Percentiles rank a stretch among this genome's conserved stretches.
These are phyloP conservation scores for Todus mexicanus DNA, from an alignment of 2,797 vertebrate genomes.

Conservation along the genomic window DNA sequence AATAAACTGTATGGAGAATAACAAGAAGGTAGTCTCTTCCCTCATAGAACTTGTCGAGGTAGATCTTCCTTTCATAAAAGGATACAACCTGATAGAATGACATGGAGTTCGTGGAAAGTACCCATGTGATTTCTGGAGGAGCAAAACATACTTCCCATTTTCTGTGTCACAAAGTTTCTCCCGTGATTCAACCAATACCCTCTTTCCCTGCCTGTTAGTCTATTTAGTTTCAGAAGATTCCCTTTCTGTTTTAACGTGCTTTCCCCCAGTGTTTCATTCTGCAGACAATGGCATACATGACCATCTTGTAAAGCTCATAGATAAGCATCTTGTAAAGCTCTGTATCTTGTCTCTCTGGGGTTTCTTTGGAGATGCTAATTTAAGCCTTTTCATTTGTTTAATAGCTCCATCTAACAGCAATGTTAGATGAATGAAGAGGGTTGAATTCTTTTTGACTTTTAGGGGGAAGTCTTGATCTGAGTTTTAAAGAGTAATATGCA, in stretches of 20 bases:
- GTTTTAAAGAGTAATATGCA: not conserved
- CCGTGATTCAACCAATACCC: not conserved
- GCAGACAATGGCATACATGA: not conserved
- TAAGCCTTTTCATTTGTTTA: not conserved
- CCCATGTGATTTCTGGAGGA: not conserved
- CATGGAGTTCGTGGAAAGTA: not conserved
- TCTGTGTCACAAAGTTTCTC: not conserved
- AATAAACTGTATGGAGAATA: not conserved
- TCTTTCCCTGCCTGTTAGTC: not conserved
- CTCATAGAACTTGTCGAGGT: not conserved
- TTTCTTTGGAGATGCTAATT: constrained; percentile 42
- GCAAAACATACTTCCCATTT: not conserved
- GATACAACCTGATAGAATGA: not conserved
- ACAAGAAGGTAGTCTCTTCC: not conserved
- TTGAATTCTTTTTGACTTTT: not conserved
- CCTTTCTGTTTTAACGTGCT: not conserved
- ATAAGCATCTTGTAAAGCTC: constrained; percentile 16
- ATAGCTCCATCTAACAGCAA: not conserved
- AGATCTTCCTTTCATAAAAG: not conserved
- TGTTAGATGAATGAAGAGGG: not conserved
- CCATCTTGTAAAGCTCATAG: constrained; percentile 13
- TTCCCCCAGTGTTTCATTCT: not conserved
- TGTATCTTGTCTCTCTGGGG: not conserved
- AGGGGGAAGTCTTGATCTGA: not conserved
- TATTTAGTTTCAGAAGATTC: not conserved